phyloP scores from a whole-genome alignment of 2,113 vertebrate species.

The Petromus typicus region DNA sequence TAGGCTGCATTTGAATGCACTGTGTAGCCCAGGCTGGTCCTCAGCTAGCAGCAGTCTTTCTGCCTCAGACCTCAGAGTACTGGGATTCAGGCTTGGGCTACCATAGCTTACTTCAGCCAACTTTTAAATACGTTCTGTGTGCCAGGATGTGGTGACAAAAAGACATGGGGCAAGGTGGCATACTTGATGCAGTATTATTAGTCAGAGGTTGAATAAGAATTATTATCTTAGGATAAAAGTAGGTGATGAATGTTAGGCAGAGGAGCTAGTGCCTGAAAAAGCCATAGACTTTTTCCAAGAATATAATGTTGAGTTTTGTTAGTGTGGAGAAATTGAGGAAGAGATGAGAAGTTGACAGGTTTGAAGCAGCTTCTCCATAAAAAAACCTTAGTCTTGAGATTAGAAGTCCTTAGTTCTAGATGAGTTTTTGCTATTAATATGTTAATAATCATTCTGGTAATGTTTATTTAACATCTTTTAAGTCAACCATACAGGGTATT shows the following conservation, averaged over 20 bases:
- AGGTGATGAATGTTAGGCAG: background rate
- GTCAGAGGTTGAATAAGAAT: slow-evolving; percentile 14
- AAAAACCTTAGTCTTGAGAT: background rate
- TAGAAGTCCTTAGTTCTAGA: background rate
- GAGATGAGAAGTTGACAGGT: background rate
- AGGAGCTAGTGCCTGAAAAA: background rate
- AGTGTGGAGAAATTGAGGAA: background rate
- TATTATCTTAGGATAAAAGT: slow-evolving; percentile 26
- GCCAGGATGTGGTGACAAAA: slow-evolving; percentile 52
- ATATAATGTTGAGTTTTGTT: background rate
- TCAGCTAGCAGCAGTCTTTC: background rate
- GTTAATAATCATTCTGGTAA: slow-evolving; percentile 20
- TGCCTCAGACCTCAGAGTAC: background rate
- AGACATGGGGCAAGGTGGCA: background rate
- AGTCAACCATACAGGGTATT: background rate
- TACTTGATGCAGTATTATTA: background rate
- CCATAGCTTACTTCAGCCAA: background rate
- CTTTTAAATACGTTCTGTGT: background rate
- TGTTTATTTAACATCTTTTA: background rate
- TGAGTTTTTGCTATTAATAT: background rate
- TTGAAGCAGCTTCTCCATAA: slow-evolving; percentile 2
- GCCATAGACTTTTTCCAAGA: background rate
- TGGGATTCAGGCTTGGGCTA: background rate
- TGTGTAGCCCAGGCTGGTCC: background rate
- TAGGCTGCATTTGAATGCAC: background rate